Base-by-base conservation (phyloP, 2,797 vertebrate species). In the Myiothlypis coronata region DNA sequence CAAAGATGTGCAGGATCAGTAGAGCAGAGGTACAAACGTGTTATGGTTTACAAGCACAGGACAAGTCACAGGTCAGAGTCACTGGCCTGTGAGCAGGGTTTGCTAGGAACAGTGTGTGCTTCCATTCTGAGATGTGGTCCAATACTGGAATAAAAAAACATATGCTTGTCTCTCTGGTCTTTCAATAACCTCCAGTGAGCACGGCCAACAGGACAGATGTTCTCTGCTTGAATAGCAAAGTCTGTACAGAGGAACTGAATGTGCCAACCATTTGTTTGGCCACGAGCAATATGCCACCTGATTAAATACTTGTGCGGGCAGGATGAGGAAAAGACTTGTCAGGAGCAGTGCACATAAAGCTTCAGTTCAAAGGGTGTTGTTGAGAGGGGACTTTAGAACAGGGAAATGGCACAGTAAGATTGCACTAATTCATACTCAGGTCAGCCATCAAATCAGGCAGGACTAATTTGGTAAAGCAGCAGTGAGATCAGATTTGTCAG, bases 151-250 rank as follows among this genome's bases (percentile, higher is more conserved):
- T 47, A 76, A 89, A 83, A 79, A 88, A 85, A 8, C 37, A 53
- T 68, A 61, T 67, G 46, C 18, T 76, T 61, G 15, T 65, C 44
- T 87, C 72, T 71, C 63, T 2, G 0, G 34, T 64, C 52, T 84
- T 83, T 92, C 67, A 80, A 30, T 56, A 93, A 72, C 55, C 30
- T 72, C 44, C 56, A 46, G 4, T 56, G 81, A 91, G 41, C 26
- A 52, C 1, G 4, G 76, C 78, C 75, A 87, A 65, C 34, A 61
- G 67, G 89, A 74, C 78, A 87, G 74, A 79, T 83, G 75, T 95
- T 89, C 81, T 92, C 87, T 83, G 78, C 78, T 63, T 93, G 91
- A 77, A 70, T 7, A 93, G 68, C 84, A 64, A 92, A 76, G 65
- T 83, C 79, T 70, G 11, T 44, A 27, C 63, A 84, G 77, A 65